A percentile compares a stretch with the other conserved stretches of the same genome.
Conservation (phyloP, 2,113 vertebrate genomes). For the Marmota monax region DNA sequence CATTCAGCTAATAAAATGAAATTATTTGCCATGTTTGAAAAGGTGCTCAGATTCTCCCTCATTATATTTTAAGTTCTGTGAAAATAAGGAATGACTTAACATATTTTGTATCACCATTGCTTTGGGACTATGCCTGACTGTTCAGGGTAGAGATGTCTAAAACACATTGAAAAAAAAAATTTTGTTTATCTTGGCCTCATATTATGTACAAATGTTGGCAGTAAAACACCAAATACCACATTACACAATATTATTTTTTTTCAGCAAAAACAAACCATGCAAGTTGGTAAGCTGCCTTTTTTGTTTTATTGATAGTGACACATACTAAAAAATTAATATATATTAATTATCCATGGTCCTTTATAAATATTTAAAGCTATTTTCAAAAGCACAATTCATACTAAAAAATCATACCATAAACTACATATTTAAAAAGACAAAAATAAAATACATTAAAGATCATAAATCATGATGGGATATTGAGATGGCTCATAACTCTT, state of each 20-base stretch:
- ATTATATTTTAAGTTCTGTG: conserved; percentile 49
- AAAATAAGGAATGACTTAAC: not conserved
- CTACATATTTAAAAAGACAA: conserved; percentile 72
- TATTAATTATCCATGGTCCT: conserved; percentile 70
- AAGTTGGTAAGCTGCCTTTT: conserved; percentile 17
- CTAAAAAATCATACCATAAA: conserved; percentile 44
- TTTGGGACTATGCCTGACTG: not conserved
- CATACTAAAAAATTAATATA: conserved; percentile 69
- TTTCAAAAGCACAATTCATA: conserved; percentile 71
- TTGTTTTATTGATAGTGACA: conserved; percentile 82
- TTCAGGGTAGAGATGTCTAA: not conserved
- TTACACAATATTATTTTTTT: conserved; percentile 48
- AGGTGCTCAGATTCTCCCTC: conserved; percentile 41
- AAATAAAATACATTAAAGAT: conserved; percentile 66
- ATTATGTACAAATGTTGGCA: conserved; percentile 46
- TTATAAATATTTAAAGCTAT: conserved; percentile 83
- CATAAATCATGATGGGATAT: conserved; percentile 57
- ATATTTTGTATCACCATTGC: not conserved
- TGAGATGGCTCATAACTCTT: conserved; percentile 68
- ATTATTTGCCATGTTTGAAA: conserved; percentile 40
- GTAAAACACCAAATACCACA: conserved; percentile 29
- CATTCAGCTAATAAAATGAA: conserved; percentile 49
- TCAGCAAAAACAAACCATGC: conserved; percentile 66
- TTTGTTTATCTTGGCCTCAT: conserved; percentile 1
- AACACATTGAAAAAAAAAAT: conserved; percentile 27